These are phyloP conservation scores for Aulostomus chinensis DNA, from an alignment of 2,797 vertebrate species.

Conservation along the genomic window DNA sequence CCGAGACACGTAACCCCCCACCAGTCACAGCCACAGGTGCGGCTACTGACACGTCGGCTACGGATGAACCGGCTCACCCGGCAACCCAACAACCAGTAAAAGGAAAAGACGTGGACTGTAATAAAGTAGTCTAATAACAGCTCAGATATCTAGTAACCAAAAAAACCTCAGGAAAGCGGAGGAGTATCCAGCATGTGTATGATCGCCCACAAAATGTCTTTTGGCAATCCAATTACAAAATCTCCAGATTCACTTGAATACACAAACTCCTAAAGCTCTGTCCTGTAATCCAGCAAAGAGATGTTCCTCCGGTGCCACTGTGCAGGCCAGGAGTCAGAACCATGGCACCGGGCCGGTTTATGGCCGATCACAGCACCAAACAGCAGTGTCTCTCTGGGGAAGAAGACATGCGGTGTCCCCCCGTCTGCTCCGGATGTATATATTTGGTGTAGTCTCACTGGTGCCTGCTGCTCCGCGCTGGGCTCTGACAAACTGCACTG, in stretches of 20 bases:
- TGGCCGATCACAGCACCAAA: conserved; percentile 29
- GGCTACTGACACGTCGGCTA: conserved; percentile 37
- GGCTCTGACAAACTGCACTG: conserved; percentile 85
- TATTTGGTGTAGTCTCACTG: conserved; percentile 70
- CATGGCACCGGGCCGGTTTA: conserved; percentile 71
- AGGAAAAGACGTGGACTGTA: neutral
- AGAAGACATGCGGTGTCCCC: conserved; percentile 45
- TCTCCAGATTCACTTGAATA: conserved; percentile 27
- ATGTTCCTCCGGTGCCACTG: conserved; percentile 74
- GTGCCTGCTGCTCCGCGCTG: conserved; percentile 81
- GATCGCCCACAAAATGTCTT: conserved; percentile 17
- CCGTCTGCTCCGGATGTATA: conserved; percentile 52
- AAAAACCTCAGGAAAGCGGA: conserved; percentile 21
- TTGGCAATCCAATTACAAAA: conserved; percentile 17
- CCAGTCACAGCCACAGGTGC: conserved; percentile 47
- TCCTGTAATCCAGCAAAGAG: conserved; percentile 63
- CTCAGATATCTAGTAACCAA: conserved; percentile 26
- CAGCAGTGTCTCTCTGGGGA: conserved; percentile 50
- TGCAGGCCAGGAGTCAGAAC: conserved; percentile 68
- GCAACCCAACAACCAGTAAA: conserved; percentile 4
- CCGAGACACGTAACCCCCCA: conserved; percentile 48
- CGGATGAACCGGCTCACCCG: conserved; percentile 11
- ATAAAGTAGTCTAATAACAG: conserved; percentile 1
- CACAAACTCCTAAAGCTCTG: conserved; percentile 38
- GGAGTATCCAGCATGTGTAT: conserved; percentile 21